phyloP scores from a whole-genome alignment of 2,888 invertebrate species.

The Scrobipalpa costella region DNA sequence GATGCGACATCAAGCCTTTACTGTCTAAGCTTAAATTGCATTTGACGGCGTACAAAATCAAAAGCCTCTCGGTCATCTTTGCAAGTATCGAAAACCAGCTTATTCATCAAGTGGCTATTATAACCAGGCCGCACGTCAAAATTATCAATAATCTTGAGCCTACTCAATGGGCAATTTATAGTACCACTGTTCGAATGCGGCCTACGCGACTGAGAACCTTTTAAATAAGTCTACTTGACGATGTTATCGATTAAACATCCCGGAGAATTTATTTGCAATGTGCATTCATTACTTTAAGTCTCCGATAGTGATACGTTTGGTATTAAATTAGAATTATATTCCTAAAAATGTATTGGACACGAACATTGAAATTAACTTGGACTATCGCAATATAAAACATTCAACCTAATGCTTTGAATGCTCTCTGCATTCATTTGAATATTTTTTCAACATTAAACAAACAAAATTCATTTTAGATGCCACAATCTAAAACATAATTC shows the following conservation, averaged over 20 bases:
- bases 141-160: conserved; percentile 58
- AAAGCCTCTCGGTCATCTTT: conserved; percentile 9
- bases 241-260: conserved; percentile 59
- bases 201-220: conserved; percentile 55
- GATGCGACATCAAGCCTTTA: background rate
- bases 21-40: background rate
- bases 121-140: conserved; percentile 52
- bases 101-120: conserved; percentile 29
- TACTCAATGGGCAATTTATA: conserved; percentile 61
- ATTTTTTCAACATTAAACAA: background rate
- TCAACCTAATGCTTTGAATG: too few species aligned
- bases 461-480: too few species aligned
- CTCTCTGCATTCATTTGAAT: background rate
- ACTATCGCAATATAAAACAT: too few species aligned
- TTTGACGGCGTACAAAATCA: conserved; percentile 5
- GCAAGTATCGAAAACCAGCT: conserved; percentile 24
- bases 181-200: conserved; percentile 54
- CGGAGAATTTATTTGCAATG: conserved; percentile 35
- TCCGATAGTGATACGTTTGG: conserved; percentile 10
- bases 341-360: too few species aligned
- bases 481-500: too few species aligned
- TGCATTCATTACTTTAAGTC: conserved; percentile 19
- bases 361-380: too few species aligned
- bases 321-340: background rate
- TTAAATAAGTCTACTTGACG: conserved; percentile 58